A percentile compares a stretch with the other conserved stretches of the same genome.
Evolutionary conservation across 2,113 vertebrate genomes (phyloP).

Genomic region (Stegostoma tigrinum): DNA sequence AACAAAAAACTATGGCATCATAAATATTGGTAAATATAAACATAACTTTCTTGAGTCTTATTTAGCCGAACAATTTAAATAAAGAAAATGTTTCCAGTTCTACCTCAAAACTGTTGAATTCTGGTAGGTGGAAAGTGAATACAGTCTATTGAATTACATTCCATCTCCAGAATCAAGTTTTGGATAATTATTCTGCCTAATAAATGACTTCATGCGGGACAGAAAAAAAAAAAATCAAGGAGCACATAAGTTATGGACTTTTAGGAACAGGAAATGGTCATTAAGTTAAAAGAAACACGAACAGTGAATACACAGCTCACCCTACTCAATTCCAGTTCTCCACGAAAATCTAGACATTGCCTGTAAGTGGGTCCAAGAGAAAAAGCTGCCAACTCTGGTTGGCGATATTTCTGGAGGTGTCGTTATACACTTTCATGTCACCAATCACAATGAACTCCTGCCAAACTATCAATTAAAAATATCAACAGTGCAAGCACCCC

Average conservation of each 20-base stretch:
- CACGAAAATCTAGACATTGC: background rate
- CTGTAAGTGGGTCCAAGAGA: background rate
- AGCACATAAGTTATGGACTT: background rate
- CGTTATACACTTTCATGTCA: background rate
- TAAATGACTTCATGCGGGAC: no score
- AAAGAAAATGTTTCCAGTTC: background rate
- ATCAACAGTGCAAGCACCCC: background rate
- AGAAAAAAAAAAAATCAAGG: no score
- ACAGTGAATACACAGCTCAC: background rate
- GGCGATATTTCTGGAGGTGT: background rate
- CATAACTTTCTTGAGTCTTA: background rate
- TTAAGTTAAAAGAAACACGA: background rate
- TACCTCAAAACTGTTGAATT: background rate
- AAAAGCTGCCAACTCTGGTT: background rate
- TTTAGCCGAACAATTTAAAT: background rate
- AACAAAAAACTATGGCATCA: conserved; percentile 43
- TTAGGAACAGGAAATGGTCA: background rate
- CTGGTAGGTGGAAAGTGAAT: background rate
- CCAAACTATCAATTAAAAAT: background rate
- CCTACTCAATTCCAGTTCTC: background rate
- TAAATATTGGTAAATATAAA: background rate
- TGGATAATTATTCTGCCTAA: background rate
- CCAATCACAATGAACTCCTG: background rate
- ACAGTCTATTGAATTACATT: background rate
- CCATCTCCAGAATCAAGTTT: background rate